Percentiles rank a stretch among this genome's conserved stretches.
Evolutionary conservation across 2,797 vertebrate genomes (phyloP).

Genomic region (Sebastes goodei): DNA sequence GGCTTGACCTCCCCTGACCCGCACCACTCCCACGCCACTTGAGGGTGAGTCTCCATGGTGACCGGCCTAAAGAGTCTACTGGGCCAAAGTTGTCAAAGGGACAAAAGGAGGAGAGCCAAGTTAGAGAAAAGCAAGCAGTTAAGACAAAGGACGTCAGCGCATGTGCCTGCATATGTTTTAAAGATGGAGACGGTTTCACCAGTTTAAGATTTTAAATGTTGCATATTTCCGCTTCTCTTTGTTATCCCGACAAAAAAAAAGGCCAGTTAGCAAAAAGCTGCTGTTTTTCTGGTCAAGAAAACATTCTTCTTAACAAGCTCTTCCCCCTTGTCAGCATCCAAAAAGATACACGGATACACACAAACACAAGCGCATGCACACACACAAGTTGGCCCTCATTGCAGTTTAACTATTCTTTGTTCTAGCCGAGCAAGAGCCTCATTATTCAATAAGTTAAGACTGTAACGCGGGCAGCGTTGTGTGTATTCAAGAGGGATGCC

Average conservation of each 20-base stretch:
- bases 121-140: constrained; percentile 42
- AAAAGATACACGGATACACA: constrained; percentile 44
- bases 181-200: constrained; percentile 13
- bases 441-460: constrained; percentile 76
- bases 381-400: constrained; percentile 53
- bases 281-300: constrained; percentile 67
- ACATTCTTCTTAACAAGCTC: constrained; percentile 70
- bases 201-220: constrained; percentile 49
- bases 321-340: constrained; percentile 55
- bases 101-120: constrained; percentile 44
- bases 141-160: constrained; percentile 39
- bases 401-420: constrained; percentile 69
- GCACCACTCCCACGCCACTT: constrained; percentile 64
- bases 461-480: constrained; percentile 40
- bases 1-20: constrained; percentile 72
- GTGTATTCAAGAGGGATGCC: constrained; percentile 44
- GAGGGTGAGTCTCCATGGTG: constrained; percentile 74
- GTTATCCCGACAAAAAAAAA: constrained; percentile 57
- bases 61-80: constrained; percentile 54
- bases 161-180: constrained; percentile 57
- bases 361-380: constrained; percentile 30
- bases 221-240: constrained; percentile 52
- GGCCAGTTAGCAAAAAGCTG: constrained; percentile 62
- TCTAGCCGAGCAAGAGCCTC: constrained; percentile 59
- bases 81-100: constrained; percentile 56